Conservation (phyloP, 2,888 invertebrate species). For the Dastarcus helophoroides region DNA sequence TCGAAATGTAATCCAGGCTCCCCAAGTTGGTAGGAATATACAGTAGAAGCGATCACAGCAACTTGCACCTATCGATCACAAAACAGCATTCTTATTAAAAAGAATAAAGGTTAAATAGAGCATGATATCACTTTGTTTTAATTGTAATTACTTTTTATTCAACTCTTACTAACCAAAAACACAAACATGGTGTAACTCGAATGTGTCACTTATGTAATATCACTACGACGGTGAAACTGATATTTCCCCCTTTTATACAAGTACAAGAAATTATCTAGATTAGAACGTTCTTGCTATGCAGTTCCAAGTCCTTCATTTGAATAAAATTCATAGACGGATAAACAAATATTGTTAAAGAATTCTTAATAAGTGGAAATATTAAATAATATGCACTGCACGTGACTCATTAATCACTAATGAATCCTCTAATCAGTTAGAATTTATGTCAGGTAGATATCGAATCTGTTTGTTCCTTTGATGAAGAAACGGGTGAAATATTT, state of each 20-base stretch:
- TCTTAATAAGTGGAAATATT: no score
- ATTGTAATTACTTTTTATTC: background rate
- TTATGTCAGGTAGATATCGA: no score
- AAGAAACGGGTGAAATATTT: no score
- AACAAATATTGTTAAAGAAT: no score
- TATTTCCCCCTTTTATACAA: slow-evolving; percentile 20
- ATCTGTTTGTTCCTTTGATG: no score
- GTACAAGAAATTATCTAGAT: slow-evolving; percentile 16
- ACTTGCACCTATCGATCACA: slow-evolving; percentile 9
- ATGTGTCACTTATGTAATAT: slow-evolving; percentile 13
- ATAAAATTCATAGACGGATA: no score
- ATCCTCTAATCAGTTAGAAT: no score
- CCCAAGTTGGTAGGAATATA: slow-evolving; percentile 11
- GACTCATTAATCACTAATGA: no score
- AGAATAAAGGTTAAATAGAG: slow-evolving; percentile 5
- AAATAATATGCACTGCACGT: no score
- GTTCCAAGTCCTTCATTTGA: no score
- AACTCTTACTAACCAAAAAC: slow-evolving; percentile 19
- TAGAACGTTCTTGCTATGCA: slow-evolving; percentile 15
- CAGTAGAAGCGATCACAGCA: slow-evolving; percentile 3
- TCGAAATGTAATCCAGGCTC: slow-evolving; percentile 15
- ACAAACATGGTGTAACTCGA: slow-evolving; percentile 15
- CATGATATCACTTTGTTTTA: background rate
- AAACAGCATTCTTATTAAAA: slow-evolving; percentile 14
- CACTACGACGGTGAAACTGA: slow-evolving; percentile 14